Conservation (phyloP, 2,888 invertebrate genomes). For the Odontothrips loti region DNA sequence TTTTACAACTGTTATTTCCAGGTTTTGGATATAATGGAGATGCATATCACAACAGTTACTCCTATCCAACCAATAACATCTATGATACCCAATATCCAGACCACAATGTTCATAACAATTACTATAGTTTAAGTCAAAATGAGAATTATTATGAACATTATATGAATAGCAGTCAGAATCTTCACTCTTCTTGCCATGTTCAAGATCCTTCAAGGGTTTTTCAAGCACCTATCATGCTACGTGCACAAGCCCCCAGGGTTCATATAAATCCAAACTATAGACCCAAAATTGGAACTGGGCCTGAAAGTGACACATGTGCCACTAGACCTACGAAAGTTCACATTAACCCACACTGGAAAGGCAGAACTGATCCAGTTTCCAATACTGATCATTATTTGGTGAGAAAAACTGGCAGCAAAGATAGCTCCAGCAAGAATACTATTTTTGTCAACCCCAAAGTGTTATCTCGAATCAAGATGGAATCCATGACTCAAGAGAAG, state of each 20-base stretch:
- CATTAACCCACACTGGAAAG: conserved; percentile 5
- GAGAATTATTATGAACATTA: too few relatives aligned
- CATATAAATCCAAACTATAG: background rate
- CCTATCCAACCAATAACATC: too few relatives aligned
- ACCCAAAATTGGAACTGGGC: background rate
- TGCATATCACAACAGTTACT: too few relatives aligned
- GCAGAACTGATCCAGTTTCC: background rate
- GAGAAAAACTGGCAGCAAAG: background rate
- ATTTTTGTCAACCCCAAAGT: conserved; percentile 9
- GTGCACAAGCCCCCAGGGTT: background rate
- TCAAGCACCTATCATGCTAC: background rate
- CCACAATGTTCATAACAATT: too few relatives aligned
- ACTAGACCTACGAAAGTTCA: background rate
- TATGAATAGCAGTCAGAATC: background rate
- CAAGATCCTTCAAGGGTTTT: background rate
- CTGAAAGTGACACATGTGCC: background rate
- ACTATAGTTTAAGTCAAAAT: too few relatives aligned
- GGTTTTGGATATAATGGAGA: too few relatives aligned
- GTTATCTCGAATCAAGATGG: background rate
- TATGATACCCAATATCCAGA: too few relatives aligned
- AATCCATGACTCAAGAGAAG: background rate
- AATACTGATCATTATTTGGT: background rate
- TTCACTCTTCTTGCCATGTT: background rate
- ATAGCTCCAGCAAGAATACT: background rate
- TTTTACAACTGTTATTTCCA: too few relatives aligned